Evolutionary conservation across 2,113 vertebrate genomes (phyloP).

Genomic region (Aptenodytes patagonicus): DNA sequence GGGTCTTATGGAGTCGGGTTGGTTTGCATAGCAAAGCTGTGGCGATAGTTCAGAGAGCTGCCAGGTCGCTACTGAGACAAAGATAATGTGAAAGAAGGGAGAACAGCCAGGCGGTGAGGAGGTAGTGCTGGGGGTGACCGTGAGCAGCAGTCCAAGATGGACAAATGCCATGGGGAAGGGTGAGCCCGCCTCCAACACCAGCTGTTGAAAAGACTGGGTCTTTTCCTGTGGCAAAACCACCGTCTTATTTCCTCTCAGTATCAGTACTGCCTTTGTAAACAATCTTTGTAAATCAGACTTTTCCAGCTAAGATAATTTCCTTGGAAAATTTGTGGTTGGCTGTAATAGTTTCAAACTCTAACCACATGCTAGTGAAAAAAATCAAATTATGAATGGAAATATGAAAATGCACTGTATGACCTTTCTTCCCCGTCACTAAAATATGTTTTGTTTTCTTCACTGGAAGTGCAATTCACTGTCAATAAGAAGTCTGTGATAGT

Average conservation of each 20-base stretch:
- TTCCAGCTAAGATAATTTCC: not conserved
- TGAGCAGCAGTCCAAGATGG: not conserved
- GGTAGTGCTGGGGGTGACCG: not conserved
- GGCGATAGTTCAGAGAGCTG: not conserved
- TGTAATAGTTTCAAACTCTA: not conserved
- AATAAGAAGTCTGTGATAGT: not conserved
- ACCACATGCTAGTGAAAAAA: not conserved
- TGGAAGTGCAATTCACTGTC: not conserved
- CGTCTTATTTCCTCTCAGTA: not conserved
- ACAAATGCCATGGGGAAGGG: not conserved
- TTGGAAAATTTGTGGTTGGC: not conserved
- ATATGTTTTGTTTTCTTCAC: not conserved
- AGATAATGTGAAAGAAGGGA: too few relatives aligned
- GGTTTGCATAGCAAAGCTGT: not conserved
- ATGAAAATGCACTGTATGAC: not conserved
- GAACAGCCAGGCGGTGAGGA: not conserved
- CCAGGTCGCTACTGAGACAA: not conserved
- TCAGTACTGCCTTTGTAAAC: not conserved
- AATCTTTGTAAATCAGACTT: not conserved
- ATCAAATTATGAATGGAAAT: not conserved
- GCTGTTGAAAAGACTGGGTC: not conserved
- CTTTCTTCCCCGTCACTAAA: not conserved
- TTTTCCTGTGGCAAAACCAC: not conserved
- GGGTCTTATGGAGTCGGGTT: rapidly evolving
- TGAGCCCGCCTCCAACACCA: not conserved